Percentiles rank a stretch among this genome's conserved stretches.
Conservation (phyloP, 2,888 invertebrate genomes). For the Heterodera filipjevi region DNA sequence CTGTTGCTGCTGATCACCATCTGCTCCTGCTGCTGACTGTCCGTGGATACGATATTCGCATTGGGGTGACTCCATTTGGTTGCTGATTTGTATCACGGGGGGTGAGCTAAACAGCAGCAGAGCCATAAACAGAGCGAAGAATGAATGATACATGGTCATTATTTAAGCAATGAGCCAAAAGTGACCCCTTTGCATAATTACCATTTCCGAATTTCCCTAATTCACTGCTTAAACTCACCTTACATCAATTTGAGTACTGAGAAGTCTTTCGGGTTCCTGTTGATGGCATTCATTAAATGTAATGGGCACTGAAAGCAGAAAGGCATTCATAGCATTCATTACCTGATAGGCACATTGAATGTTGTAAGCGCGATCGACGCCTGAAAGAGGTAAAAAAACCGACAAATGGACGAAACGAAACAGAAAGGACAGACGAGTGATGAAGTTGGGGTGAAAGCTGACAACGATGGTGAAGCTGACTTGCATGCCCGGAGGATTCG, state of each 20-base stretch:
- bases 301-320: neutral
- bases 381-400: neutral
- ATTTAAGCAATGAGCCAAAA: too few relatives aligned
- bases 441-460: slow-evolving; percentile 62
- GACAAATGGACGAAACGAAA: neutral
- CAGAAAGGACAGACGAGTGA: slow-evolving; percentile 32
- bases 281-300: neutral
- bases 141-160: too few relatives aligned
- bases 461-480: slow-evolving; percentile 62
- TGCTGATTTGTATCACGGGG: slow-evolving; percentile 29
- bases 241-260: slow-evolving; percentile 57
- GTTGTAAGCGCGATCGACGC: slow-evolving; percentile 62
- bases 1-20: slow-evolving; percentile 13
- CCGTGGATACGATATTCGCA: slow-evolving; percentile 47
- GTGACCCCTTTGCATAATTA: too few relatives aligned
- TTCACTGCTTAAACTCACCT: slow-evolving; percentile 42
- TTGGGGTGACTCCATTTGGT: slow-evolving; percentile 46
- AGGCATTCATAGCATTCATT: neutral
- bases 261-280: slow-evolving; percentile 55
- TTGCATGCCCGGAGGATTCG: slow-evolving; percentile 60
- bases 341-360: slow-evolving; percentile 56
- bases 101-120: slow-evolving; percentile 11
- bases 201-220: neutral
- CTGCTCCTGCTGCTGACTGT: too few relatives aligned
- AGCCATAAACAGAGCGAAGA: neutral